These are phyloP conservation scores for Colaptes auratus DNA, from an alignment of 2,113 vertebrate species.

Conservation along the genomic window DNA sequence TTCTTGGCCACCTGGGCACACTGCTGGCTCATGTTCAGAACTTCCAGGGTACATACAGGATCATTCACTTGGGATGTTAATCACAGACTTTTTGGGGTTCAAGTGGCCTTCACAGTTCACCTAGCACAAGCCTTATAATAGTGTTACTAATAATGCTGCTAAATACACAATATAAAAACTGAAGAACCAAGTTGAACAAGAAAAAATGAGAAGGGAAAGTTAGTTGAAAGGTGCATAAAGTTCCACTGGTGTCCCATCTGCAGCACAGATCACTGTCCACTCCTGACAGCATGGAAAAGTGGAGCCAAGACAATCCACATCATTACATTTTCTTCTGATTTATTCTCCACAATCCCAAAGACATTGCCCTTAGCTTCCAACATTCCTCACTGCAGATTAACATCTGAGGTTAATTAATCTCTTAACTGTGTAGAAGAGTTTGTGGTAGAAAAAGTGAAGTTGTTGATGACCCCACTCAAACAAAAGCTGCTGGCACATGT, in stretches of 20 bases:
- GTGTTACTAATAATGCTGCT: neutral
- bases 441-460: neutral
- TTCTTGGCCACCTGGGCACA: no score
- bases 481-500: accelerated
- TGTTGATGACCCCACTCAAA: neutral
- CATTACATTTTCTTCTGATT: neutral
- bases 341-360: neutral
- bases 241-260: neutral
- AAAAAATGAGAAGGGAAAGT: no score
- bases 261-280: neutral
- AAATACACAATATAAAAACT: neutral
- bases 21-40: neutral
- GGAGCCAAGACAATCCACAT: neutral
- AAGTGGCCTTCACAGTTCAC: neutral
- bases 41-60: neutral
- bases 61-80: neutral
- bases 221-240: neutral
- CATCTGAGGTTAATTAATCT: neutral
- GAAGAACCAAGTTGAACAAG: neutral
- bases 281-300: neutral
- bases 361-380: neutral
- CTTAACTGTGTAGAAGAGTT: neutral
- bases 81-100: neutral
- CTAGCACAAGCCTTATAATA: neutral
- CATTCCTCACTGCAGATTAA: neutral